phyloP scores from a whole-genome alignment of 2,797 vertebrate genomes.

The Scomberomorus guttatus region DNA sequence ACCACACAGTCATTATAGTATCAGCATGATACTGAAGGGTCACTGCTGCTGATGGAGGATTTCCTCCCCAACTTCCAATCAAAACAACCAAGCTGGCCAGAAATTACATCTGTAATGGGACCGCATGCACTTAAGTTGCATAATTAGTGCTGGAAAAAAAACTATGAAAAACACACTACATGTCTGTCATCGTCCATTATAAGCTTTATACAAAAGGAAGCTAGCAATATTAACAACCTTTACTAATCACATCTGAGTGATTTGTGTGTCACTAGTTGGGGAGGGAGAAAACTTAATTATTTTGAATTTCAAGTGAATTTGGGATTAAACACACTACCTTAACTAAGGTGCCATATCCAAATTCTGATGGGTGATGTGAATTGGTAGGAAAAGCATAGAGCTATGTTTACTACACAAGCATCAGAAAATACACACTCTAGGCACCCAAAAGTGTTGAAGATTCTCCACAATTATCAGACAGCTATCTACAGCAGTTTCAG shows the following conservation, averaged over 20 bases:
- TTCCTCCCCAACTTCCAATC: conserved; percentile 22
- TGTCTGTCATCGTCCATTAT: neutral
- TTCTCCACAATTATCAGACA: conserved; percentile 16
- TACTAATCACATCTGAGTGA: neutral
- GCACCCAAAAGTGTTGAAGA: conserved; percentile 1
- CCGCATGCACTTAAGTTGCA: neutral
- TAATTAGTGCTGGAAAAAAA: neutral
- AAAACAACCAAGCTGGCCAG: conserved; percentile 10
- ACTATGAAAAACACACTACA: neutral
- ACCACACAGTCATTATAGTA: neutral
- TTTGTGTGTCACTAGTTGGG: neutral
- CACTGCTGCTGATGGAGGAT: conserved; percentile 2
- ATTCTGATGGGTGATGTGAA: neutral
- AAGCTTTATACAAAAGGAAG: neutral
- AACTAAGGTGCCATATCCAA: neutral
- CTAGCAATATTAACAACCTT: neutral
- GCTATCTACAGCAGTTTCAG: neutral
- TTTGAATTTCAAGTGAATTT: neutral
- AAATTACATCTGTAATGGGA: conserved; percentile 7
- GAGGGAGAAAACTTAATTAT: no score
- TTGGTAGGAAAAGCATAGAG: neutral
- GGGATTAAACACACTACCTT: neutral
- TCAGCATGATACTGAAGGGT: neutral
- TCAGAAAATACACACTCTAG: neutral
- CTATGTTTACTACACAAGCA: neutral